A percentile compares a stretch with the other conserved stretches of the same genome.
Conservation (phyloP, 2,888 invertebrate genomes). For the Athripsodes cinereus region DNA sequence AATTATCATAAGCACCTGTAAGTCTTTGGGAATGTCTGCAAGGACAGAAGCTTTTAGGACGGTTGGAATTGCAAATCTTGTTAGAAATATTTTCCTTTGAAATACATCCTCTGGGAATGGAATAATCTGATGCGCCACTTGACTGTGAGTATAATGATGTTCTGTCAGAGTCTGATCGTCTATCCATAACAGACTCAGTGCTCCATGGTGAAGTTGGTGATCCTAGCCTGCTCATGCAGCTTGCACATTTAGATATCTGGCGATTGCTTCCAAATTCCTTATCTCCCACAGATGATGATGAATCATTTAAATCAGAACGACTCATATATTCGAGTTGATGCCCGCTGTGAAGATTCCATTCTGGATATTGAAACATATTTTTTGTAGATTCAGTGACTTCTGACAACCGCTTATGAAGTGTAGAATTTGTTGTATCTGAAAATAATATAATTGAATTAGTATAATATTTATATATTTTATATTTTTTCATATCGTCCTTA, state of each 20-base stretch:
- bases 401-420: constrained; percentile 7
- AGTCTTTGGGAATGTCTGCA: constrained; percentile 38
- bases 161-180: constrained; percentile 51
- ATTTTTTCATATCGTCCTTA: too few relatives aligned
- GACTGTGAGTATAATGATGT: constrained; percentile 61
- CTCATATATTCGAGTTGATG: constrained; percentile 37
- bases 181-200: constrained; percentile 49
- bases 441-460: too few relatives aligned
- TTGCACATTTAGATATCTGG: constrained; percentile 57
- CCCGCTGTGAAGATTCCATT: constrained; percentile 17
- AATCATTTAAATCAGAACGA: constrained; percentile 56
- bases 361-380: constrained; percentile 7
- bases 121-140: constrained; percentile 62
- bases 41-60: constrained; percentile 38
- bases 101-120: constrained; percentile 47
- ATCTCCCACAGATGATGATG: constrained; percentile 47
- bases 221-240: constrained; percentile 63
- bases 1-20: constrained; percentile 67
- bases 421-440: not conserved
- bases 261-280: constrained; percentile 41
- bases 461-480: too few relatives aligned
- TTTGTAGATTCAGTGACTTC: constrained; percentile 14
- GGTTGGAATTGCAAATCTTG: constrained; percentile 9
- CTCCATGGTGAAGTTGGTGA: constrained; percentile 54
- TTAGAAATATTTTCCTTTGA: constrained; percentile 11